Base-by-base conservation (phyloP, 2,113 vertebrate genomes). In the Triplophysa dalaica region DNA sequence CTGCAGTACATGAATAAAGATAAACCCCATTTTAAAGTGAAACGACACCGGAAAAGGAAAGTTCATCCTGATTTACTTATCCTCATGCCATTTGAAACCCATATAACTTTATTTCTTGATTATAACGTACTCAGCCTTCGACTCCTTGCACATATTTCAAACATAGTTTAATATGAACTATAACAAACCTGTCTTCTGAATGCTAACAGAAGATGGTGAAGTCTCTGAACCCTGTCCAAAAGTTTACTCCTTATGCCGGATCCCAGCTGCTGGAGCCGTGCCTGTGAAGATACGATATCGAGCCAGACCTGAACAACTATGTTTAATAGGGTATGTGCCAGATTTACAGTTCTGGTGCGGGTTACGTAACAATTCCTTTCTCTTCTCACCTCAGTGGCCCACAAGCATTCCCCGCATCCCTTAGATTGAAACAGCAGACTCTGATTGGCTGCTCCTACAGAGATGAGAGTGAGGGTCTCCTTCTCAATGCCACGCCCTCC, bases 151-250 rank as follows among this genome's bases (percentile, higher is more conserved):
- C 24, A 19, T 13, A 38, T 24, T 45, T 19, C n/a, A 74, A 45
- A 45, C 61, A 19, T 45, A 45, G n/a, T 50, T 22, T 13, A 52
- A 1, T 45, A 33, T 7, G 54, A 48, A 8, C 45, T 65, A 38
- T 38, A 38, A 65, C 80, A 62, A 80, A 94, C 93, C 90, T 93
- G 91, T 60, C 64, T 90, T 73, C 86, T 89, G 84, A 92, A 86
- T 70, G 92, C 89, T 79, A 70, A 41, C 2, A 94, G 77, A 9
- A 89, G 83, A 78, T 81, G 66, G 0, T 93, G 92, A 43, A 93
- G 66, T 14, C 85, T 86, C 70, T 84, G 89, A 33, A 93, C 81
- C 85, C 89, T 93, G 77, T 93, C 89, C 58, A 86, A 43, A 48
- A 96, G 85, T 77, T 45, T 90, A 8, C 43, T 79, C 89, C 82